These are phyloP conservation scores for Sinelater perroti DNA, from an alignment of 2,888 invertebrate species.

Conservation along the genomic window DNA sequence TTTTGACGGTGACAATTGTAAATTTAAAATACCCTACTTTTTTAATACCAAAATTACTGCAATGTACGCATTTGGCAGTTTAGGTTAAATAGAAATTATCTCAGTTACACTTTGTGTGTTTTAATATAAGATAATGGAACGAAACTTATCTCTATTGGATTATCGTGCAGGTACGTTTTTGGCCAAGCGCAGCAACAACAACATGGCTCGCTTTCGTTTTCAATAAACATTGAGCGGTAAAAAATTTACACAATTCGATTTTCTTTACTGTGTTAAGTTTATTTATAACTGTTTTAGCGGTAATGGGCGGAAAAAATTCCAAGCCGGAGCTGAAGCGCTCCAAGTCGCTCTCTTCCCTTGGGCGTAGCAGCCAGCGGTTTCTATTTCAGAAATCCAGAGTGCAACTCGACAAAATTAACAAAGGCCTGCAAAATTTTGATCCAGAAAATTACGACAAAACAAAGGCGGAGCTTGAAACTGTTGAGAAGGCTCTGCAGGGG, in stretches of 20 bases:
- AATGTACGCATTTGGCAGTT: too few species aligned
- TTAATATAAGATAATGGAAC: constrained; percentile 19
- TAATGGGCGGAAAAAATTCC: constrained; percentile 27
- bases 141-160: constrained; percentile 20
- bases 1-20: too few species aligned
- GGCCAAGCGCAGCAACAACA: too few species aligned
- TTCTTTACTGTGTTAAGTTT: too few species aligned
- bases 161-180: too few species aligned
- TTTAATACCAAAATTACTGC: too few species aligned
- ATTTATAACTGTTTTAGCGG: too few species aligned
- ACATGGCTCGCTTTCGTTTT: too few species aligned
- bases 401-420: constrained; percentile 14
- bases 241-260: too few species aligned
- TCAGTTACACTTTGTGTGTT: constrained; percentile 22
- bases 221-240: too few species aligned
- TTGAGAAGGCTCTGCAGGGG: constrained; percentile 12
- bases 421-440: neutral
- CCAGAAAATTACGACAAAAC: constrained; percentile 3
- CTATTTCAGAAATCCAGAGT: constrained; percentile 21
- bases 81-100: constrained; percentile 18
- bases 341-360: constrained; percentile 21
- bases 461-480: constrained; percentile 8
- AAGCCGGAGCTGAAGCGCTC: constrained; percentile 14
- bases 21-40: too few species aligned
- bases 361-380: constrained; percentile 28